Conservation (phyloP, 2,797 vertebrate species). For the Rachycentron canadum region DNA sequence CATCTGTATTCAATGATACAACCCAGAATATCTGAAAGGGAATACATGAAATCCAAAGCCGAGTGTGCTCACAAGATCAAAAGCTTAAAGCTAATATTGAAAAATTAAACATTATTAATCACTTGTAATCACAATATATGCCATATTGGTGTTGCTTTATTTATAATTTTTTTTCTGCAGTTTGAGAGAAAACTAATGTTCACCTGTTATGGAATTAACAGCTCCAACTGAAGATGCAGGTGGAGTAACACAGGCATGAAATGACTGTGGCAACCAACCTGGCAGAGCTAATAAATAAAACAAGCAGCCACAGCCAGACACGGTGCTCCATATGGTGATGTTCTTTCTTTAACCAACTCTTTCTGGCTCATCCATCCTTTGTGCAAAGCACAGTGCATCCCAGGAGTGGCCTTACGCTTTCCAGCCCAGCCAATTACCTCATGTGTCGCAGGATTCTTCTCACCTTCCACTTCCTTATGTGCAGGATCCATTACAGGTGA, state of each 20-base stretch:
- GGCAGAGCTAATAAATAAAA: constrained; percentile 80
- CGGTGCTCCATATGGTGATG: constrained; percentile 58
- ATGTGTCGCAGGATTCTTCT: constrained; percentile 22
- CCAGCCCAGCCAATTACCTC: constrained; percentile 32
- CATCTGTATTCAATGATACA: constrained; percentile 34
- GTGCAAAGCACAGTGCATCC: constrained; percentile 45
- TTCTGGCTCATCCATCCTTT: constrained; percentile 48
- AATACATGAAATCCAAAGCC: constrained; percentile 51
- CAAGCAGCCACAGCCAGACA: constrained; percentile 62
- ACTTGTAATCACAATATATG: constrained; percentile 45
- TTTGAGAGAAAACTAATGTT: constrained; percentile 27
- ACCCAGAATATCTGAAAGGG: constrained; percentile 26
- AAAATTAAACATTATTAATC: constrained; percentile 39
- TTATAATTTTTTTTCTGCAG: constrained; percentile 9
- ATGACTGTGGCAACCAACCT: constrained; percentile 73
- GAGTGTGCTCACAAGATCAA: constrained; percentile 36
- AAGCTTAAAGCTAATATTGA: constrained; percentile 21
- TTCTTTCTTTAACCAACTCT: constrained; percentile 52
- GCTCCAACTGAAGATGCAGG: constrained; percentile 61
- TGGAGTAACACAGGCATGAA: constrained; percentile 75
- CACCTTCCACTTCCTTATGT: constrained; percentile 20
- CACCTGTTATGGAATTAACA: constrained; percentile 31
- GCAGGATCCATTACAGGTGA: constrained; percentile 23
- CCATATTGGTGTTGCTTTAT: constrained; percentile 13
- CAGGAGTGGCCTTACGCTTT: constrained; percentile 52